A percentile compares a stretch with the other conserved stretches of the same genome.
Conservation (phyloP, 2,888 invertebrate genomes). For the Hirtodrosophila cameraria region DNA sequence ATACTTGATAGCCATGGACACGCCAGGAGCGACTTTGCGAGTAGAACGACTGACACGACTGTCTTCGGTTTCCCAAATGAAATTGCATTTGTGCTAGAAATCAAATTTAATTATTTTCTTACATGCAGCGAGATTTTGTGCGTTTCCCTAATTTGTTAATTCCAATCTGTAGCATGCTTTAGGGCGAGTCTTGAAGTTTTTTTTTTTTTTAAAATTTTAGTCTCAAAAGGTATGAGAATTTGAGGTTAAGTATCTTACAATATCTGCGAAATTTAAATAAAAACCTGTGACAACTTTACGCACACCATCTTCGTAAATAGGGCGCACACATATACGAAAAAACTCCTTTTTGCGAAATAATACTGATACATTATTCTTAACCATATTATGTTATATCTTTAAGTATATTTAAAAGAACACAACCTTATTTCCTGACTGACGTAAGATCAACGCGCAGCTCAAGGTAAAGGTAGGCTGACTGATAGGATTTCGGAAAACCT, state of each 20-base stretch:
- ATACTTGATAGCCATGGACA: conserved; percentile 75
- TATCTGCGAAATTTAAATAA: neutral
- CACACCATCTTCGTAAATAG: neutral
- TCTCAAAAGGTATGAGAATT: no score
- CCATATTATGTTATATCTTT: no score
- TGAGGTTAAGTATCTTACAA: no score
- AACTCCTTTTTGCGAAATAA: neutral
- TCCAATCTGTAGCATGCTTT: conserved; percentile 63
- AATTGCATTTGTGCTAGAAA: conserved; percentile 48
- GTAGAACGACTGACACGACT: no score
- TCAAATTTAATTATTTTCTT: conserved; percentile 82
- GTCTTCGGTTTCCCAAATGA: conserved; percentile 15
- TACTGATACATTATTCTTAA: no score
- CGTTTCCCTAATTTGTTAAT: conserved; percentile 41
- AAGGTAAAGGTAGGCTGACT: no score
- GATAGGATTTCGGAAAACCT: no score
- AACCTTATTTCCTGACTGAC: no score
- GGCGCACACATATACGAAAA: neutral
- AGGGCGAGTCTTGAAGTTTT: conserved; percentile 41
- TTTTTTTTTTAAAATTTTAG: neutral
- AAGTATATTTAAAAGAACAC: no score
- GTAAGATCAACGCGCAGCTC: no score
- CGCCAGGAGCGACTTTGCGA: conserved; percentile 38
- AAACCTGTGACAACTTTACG: no score
- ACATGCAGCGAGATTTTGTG: conserved; percentile 75